Percentiles rank a stretch among this genome's conserved stretches.
These are phyloP conservation scores for Achroia grisella DNA, from an alignment of 1,140 invertebrate genomes.

Conservation along the genomic window DNA sequence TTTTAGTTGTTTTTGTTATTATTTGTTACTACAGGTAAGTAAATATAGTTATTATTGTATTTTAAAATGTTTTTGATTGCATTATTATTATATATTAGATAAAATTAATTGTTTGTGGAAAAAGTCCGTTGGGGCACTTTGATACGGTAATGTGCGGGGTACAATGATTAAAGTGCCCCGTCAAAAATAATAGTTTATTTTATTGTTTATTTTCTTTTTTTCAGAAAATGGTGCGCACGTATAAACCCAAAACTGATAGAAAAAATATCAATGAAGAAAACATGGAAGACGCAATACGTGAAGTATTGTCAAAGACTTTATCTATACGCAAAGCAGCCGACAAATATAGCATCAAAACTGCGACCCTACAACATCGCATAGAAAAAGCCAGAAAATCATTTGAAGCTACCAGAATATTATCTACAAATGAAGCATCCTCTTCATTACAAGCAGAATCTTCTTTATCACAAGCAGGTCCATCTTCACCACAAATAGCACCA, in stretches of 20 bases:
- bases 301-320: not conserved
- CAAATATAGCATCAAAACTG: constrained; percentile 13
- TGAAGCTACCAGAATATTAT: not conserved
- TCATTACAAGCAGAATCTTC: constrained; percentile 1
- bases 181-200: constrained; percentile 1
- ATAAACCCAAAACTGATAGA: too few relatives aligned
- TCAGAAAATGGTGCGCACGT: too few relatives aligned
- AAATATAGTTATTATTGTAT: constrained; percentile 13
- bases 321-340: constrained; percentile 11
- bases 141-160: constrained; percentile 19
- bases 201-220: too few relatives aligned
- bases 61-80: constrained; percentile 15
- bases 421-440: not conserved
- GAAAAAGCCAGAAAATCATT: constrained; percentile 12
- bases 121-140: constrained; percentile 18
- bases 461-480: not conserved
- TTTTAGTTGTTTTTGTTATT: constrained; percentile 12
- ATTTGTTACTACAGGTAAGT: constrained; percentile 15
- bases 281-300: not conserved
- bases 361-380: constrained; percentile 15
- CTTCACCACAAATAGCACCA: not conserved
- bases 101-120: constrained; percentile 19
- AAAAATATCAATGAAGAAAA: not conserved
- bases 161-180: constrained; percentile 15
- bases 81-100: constrained; percentile 14